A percentile compares a stretch with the other conserved stretches of the same genome.
phyloP scores from a whole-genome alignment of 2,888 invertebrate species.

The Drosophila subsilvestris region DNA sequence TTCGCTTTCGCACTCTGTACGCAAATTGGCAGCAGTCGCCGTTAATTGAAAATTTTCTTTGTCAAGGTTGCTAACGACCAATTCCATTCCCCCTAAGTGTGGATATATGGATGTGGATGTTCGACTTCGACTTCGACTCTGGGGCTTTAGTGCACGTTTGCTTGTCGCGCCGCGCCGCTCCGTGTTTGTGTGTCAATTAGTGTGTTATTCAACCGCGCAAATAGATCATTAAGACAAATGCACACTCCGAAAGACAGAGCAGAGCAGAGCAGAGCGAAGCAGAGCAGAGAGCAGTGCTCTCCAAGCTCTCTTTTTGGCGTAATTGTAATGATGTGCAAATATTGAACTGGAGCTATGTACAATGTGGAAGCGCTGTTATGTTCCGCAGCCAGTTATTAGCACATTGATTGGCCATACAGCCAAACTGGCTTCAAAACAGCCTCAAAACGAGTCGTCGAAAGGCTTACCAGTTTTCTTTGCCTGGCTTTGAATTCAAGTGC shows the following conservation, averaged over 20 bases:
- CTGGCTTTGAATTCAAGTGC: slow-evolving; percentile 44
- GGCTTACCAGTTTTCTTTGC: slow-evolving; percentile 39
- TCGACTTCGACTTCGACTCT: slow-evolving; percentile 10
- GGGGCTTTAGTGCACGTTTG: slow-evolving; percentile 36
- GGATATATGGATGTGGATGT: slow-evolving; percentile 7
- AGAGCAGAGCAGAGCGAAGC: not conserved
- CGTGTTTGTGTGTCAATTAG: slow-evolving; percentile 63
- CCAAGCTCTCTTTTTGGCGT: slow-evolving; percentile 25
- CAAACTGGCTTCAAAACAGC: slow-evolving; percentile 26
- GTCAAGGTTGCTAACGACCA: slow-evolving; percentile 66
- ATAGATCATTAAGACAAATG: slow-evolving; percentile 50
- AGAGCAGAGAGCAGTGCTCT: no score
- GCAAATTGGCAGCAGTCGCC: slow-evolving; percentile 59
- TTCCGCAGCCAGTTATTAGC: slow-evolving; percentile 42
- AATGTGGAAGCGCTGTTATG: slow-evolving; percentile 15
- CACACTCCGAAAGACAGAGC: slow-evolving; percentile 31
- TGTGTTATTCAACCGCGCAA: slow-evolving; percentile 63
- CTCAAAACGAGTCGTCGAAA: slow-evolving; percentile 38
- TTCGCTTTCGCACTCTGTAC: slow-evolving; percentile 34
- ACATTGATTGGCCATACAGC: slow-evolving; percentile 43
- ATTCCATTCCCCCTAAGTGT: slow-evolving; percentile 15
- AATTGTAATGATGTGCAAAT: slow-evolving; percentile 72
- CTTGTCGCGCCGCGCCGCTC: slow-evolving; percentile 13
- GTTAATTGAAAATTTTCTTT: slow-evolving; percentile 68
- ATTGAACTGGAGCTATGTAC: slow-evolving; percentile 40